A percentile compares a stretch with the other conserved stretches of the same genome.
These are phyloP conservation scores for Temnothorax ravouxi DNA, from an alignment of 2,888 invertebrate genomes.

Conservation along the genomic window DNA sequence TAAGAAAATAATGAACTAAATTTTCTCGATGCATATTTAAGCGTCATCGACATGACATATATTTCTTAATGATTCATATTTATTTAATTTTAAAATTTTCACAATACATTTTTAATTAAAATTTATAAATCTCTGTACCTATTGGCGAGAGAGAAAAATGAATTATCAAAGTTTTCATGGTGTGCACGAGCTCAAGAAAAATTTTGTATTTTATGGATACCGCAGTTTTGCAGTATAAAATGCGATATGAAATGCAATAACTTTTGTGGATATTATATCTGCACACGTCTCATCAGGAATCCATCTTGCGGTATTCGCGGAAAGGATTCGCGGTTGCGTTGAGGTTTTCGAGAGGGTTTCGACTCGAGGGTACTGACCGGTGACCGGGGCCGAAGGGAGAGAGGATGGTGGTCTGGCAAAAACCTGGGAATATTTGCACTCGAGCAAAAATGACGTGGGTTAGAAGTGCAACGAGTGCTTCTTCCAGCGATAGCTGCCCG, in stretches of 20 bases:
- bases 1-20: background rate
- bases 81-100: background rate
- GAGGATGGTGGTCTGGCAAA: constrained; percentile 64
- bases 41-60: background rate
- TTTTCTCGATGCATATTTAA: background rate
- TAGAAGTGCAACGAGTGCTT: constrained; percentile 64
- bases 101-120: background rate
- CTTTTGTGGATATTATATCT: constrained; percentile 7
- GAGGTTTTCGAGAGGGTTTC: constrained; percentile 46
- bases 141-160: background rate
- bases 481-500: constrained; percentile 49
- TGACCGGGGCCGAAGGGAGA: background rate
- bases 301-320: constrained; percentile 35
- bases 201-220: background rate
- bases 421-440: constrained; percentile 81
- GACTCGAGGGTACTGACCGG: constrained; percentile 20
- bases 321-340: constrained; percentile 48
- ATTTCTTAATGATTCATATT: background rate
- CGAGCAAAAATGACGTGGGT: constrained; percentile 79
- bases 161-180: background rate
- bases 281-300: constrained; percentile 16
- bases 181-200: background rate
- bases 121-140: background rate
- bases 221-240: background rate
- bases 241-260: background rate